These are phyloP conservation scores for Entomobrya multifasciata DNA, from an alignment of 2,888 invertebrate genomes.

Conservation along the genomic window DNA sequence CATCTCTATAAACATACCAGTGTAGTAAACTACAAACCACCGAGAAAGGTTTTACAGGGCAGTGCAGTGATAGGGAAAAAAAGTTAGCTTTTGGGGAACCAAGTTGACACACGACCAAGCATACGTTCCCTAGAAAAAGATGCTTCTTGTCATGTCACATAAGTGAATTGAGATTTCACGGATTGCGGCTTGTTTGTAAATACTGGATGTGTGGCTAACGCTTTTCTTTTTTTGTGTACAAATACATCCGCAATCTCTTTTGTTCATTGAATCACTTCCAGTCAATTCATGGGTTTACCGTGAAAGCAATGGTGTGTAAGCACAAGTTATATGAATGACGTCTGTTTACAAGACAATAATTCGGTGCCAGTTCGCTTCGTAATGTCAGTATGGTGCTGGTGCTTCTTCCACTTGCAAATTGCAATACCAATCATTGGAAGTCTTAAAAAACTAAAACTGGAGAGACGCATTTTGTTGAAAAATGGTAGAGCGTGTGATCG, in stretches of 20 bases:
- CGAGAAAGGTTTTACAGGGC: conserved; percentile 2
- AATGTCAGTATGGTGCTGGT: no score
- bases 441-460: neutral
- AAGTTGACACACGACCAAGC: conserved; percentile 70
- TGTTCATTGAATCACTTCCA: neutral
- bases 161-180: conserved; percentile 79
- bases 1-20: conserved; percentile 18
- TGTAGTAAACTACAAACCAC: no score
- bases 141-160: conserved; percentile 77
- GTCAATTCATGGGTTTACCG: conserved; percentile 22
- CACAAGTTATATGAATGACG: no score
- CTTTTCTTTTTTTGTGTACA: conserved; percentile 49
- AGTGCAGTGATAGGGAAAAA: conserved; percentile 11
- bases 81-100: conserved; percentile 34
- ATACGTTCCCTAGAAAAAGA: conserved; percentile 68
- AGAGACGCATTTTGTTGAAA: neutral
- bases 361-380: neutral
- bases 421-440: neutral
- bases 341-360: neutral
- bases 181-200: conserved; percentile 79
- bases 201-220: conserved; percentile 78
- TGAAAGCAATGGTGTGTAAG: conserved; percentile 8
- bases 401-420: neutral
- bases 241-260: conserved; percentile 31
- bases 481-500: conserved; percentile 40